Evolutionary conservation across 2,113 vertebrate genomes (phyloP).

Genomic region (Rhombomys opimus): DNA sequence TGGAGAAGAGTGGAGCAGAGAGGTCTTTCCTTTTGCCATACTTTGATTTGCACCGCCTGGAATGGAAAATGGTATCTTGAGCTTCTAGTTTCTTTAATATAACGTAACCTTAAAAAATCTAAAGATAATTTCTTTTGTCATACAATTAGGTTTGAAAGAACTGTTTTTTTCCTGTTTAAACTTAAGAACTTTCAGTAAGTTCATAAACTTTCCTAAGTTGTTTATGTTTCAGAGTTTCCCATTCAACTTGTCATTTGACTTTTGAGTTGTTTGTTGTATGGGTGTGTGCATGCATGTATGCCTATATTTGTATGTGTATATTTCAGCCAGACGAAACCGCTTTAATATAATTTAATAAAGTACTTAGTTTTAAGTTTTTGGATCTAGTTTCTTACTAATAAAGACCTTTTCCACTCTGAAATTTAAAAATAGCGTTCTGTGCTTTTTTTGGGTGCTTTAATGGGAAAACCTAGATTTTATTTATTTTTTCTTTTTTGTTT

Average conservation of each 20-base stretch:
- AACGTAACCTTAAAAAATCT: neutral
- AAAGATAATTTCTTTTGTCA: neutral
- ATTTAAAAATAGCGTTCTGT: too few species aligned
- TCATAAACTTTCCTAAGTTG: neutral
- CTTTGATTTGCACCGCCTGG: neutral
- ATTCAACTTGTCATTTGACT: conserved; percentile 25
- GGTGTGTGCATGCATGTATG: neutral
- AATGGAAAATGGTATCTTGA: neutral
- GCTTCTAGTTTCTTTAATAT: conserved; percentile 1
- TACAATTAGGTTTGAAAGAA: too few species aligned
- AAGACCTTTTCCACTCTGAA: too few species aligned
- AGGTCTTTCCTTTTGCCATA: neutral
- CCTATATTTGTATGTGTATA: neutral
- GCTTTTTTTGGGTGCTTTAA: too few species aligned
- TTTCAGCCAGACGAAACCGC: neutral
- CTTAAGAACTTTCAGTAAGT: neutral
- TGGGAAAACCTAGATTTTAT: too few species aligned
- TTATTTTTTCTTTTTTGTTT: too few species aligned
- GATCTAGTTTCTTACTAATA: too few species aligned
- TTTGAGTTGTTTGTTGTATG: conserved; percentile 16
- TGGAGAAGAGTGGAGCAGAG: neutral
- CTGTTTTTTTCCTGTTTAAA: neutral
- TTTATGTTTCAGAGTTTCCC: conserved; percentile 25
- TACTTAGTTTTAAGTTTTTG: too few species aligned
- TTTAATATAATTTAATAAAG: neutral